Percentiles rank a stretch among this genome's conserved stretches.
These are phyloP conservation scores for Polypterus bichir DNA, from an alignment of 2,113 vertebrate species.

Conservation along the genomic window DNA sequence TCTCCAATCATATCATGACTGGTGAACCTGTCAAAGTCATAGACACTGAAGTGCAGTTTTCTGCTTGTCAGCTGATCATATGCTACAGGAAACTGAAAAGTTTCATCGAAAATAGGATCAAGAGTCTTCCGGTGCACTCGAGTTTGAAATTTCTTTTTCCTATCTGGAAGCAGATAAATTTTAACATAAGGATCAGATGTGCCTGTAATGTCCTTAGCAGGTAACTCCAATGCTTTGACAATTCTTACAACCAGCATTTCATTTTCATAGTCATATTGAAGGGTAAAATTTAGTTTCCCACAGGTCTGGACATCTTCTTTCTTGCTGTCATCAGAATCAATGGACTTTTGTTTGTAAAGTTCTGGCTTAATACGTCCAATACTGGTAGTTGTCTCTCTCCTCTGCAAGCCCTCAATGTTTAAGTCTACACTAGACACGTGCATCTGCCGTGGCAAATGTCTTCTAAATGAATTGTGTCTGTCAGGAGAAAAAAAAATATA, in stretches of 20 bases:
- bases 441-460: constrained; percentile 89
- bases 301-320: constrained; percentile 72
- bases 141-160: constrained; percentile 96
- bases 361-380: constrained; percentile 94
- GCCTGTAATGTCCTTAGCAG: constrained; percentile 88
- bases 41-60: constrained; percentile 92
- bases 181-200: constrained; percentile 95
- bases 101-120: constrained; percentile 85
- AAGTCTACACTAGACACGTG: constrained; percentile 91
- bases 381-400: constrained; percentile 81
- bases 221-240: constrained; percentile 85
- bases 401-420: constrained; percentile 69
- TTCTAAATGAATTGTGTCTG: constrained; percentile 94
- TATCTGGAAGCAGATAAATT: constrained; percentile 90
- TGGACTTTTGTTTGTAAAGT: constrained; percentile 94
- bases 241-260: constrained; percentile 80
- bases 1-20: constrained; percentile 98
- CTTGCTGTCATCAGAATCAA: constrained; percentile 75
- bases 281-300: constrained; percentile 86
- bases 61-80: constrained; percentile 86
- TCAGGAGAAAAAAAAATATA: constrained; percentile 22
- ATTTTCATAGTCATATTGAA: constrained; percentile 86
- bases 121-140: constrained; percentile 92
- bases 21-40: constrained; percentile 97
- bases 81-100: constrained; percentile 80